Evolutionary conservation across 2,797 vertebrate species (phyloP).

Genomic region (Synaphobranchus kaupii): DNA sequence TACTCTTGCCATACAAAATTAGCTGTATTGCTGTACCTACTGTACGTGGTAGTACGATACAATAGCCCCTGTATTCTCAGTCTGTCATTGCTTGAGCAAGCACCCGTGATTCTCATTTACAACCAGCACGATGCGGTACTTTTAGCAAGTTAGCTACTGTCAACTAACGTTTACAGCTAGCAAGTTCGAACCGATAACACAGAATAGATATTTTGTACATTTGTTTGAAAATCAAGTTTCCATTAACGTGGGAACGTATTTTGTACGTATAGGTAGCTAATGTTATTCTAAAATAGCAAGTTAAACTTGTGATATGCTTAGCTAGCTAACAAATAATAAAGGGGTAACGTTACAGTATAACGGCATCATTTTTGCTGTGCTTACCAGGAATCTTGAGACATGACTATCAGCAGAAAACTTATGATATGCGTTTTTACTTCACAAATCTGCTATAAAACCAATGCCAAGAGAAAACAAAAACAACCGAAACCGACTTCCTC

Average conservation of each 20-base stretch:
- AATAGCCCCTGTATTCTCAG: neutral
- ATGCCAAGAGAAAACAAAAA: neutral
- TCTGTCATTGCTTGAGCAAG: neutral
- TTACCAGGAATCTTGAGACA: conserved; percentile 73
- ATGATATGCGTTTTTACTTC: conserved; percentile 25
- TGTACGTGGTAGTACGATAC: neutral
- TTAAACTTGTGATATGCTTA: neutral
- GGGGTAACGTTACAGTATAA: neutral
- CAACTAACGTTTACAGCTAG: neutral
- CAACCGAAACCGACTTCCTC: conserved; percentile 42
- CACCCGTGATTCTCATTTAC: neutral
- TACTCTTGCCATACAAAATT: neutral
- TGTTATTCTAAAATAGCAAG: neutral
- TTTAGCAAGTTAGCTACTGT: neutral
- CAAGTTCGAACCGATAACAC: neutral
- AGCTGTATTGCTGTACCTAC: neutral
- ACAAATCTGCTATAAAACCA: neutral
- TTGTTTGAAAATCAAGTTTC: neutral
- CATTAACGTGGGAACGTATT: neutral
- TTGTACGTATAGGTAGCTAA: neutral
- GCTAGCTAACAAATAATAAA: neutral
- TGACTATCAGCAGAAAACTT: conserved; percentile 35
- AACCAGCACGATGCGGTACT: neutral
- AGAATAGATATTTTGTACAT: neutral
- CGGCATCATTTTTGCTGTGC: neutral